Base-by-base conservation (phyloP, 1,140 invertebrate genomes). In the Tenebrio molitor region DNA sequence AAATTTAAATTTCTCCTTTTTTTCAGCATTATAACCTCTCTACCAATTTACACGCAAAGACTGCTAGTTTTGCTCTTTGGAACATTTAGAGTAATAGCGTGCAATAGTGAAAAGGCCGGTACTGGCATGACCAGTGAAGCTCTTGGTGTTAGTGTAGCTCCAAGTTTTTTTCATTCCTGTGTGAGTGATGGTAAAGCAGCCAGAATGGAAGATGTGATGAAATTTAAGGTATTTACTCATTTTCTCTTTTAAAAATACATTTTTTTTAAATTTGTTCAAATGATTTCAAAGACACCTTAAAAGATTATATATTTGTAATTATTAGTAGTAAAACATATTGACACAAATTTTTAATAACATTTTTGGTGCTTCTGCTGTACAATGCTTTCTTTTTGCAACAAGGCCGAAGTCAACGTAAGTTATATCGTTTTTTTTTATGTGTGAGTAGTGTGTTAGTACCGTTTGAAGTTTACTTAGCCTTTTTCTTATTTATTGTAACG, bases 111-210 rank as follows among this genome's bases (percentile, higher is more conserved):
- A 76, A 89, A 92, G 81, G 92, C 92, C 74, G 89, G 90, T 77
- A 97, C 95, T 25, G 93, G 95, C 76, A 99, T 99, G 97, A 96
- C 94, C 69, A 95, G 95, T 63, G 97, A 99, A 85, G 97, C 97
- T 1, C 85, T 99, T 69, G 96, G 96, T 42, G 92, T 94, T 53
- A 96, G 95, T 44, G 97, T 99, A 8, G 97, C 97, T 14, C 97
- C 97, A n/a, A 97, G 95, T 78, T 97, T 99, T 84, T 99, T 99
- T 86, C 96, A 98, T 83, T 94, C 93, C 70, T 98, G 96, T 85
- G 95, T 97, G 75, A 94, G 93, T 75, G 94, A 96, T 84, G 94
- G 94, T 25, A 95, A 96, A 88, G 93, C 94, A 23, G 95, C 95
- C 46, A 95, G 93, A 84, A 94, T 97, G 92, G 95, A 97, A 85